These are phyloP conservation scores for Echeneis naucrates DNA, from an alignment of 2,797 vertebrate genomes.

Conservation along the genomic window DNA sequence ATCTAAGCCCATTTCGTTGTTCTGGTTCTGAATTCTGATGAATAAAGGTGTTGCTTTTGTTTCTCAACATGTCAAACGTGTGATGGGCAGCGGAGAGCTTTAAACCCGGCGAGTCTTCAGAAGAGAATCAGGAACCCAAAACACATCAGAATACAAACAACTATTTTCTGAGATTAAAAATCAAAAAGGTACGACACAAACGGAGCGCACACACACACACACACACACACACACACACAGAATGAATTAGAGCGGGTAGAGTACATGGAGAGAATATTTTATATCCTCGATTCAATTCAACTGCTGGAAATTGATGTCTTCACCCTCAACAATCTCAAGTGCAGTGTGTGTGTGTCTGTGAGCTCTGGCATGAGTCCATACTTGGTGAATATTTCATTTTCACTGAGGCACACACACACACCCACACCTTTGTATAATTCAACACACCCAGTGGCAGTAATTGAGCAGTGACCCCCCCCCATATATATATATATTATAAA, in stretches of 20 bases:
- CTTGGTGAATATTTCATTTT: conserved; percentile 58
- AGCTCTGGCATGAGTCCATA: conserved; percentile 19
- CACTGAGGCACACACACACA: conserved; percentile 9
- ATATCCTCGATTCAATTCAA: conserved; percentile 40
- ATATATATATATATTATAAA: too few species aligned
- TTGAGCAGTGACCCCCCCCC: conserved; percentile 38
- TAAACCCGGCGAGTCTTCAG: too few species aligned
- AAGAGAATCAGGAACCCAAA: too few species aligned
- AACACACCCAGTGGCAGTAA: conserved; percentile 26
- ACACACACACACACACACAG: background rate
- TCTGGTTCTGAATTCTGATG: too few species aligned
- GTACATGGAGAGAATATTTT: conserved; percentile 40
- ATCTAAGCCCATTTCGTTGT: too few species aligned
- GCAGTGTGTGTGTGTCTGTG: conserved; percentile 24
- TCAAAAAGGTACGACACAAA: background rate
- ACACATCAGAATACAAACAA: too few species aligned
- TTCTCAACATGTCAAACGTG: too few species aligned
- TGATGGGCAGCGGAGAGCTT: too few species aligned
- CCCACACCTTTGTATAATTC: conserved; percentile 3
- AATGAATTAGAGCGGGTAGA: conserved; percentile 12
- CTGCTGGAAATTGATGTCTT: conserved; percentile 51
- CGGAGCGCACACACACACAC: background rate
- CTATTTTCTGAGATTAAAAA: too few species aligned
- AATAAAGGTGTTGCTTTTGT: too few species aligned
- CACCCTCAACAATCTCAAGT: conserved; percentile 2